A percentile compares a stretch with the other conserved stretches of the same genome.
Conservation (phyloP, 2,888 invertebrate genomes). For the Nematopogon swammerdamellus region DNA sequence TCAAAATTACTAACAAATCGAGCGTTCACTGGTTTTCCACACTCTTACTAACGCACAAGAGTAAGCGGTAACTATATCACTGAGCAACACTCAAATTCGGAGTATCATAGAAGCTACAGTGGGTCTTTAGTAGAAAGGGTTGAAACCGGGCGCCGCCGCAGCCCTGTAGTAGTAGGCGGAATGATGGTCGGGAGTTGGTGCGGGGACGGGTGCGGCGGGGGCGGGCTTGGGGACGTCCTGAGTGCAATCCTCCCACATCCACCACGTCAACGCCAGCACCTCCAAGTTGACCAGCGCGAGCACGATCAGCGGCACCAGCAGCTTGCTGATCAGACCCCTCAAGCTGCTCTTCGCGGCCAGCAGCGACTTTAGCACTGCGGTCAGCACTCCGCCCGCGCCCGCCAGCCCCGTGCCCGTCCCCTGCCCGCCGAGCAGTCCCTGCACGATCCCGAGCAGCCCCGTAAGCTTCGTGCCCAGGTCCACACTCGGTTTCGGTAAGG, state of each 20-base stretch:
- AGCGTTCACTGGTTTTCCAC: too few relatives aligned
- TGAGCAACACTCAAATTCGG: too few relatives aligned
- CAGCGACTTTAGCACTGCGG: conserved; percentile 4
- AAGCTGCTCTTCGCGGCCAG: conserved; percentile 32
- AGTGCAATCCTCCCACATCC: conserved; percentile 46
- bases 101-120: too few relatives aligned
- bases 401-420: conserved; percentile 16
- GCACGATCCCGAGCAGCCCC: conserved; percentile 29
- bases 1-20: too few relatives aligned
- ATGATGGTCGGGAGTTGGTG: conserved; percentile 8
- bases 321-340: conserved; percentile 36
- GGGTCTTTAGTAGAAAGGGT: too few relatives aligned
- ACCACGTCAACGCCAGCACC: conserved; percentile 41
- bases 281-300: conserved; percentile 40
- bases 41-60: too few relatives aligned
- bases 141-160: too few relatives aligned
- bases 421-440: conserved; percentile 29
- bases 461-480: conserved; percentile 29
- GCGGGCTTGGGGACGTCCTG: conserved; percentile 15
- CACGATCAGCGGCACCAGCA: conserved; percentile 37
- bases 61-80: too few relatives aligned
- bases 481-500: conserved; percentile 25
- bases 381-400: conserved; percentile 3
- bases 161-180: conserved; percentile 2
- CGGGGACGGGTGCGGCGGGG: conserved; percentile 16